phyloP scores from a whole-genome alignment of 2,888 invertebrate species.

The Galeruca laticollis region DNA sequence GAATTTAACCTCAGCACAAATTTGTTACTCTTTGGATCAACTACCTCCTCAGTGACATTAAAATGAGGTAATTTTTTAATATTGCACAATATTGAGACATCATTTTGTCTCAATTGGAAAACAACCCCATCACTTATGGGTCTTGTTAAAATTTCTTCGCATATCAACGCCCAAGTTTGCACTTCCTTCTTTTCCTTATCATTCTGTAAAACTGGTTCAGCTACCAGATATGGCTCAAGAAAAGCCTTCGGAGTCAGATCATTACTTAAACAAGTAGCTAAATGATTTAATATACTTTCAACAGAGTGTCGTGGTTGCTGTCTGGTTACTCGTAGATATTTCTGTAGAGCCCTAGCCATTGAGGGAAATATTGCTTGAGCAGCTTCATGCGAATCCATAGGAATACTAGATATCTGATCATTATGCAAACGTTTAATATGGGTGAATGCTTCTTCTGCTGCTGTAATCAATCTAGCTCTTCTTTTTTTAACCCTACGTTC shows the following conservation, averaged over 20 bases:
- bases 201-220: constrained; percentile 87
- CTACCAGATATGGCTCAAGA: constrained; percentile 90
- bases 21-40: constrained; percentile 95
- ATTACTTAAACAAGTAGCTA: constrained; percentile 92
- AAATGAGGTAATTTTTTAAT: constrained; percentile 92
- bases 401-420: constrained; percentile 81
- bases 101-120: constrained; percentile 93
- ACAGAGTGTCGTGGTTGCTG: constrained; percentile 97
- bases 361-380: constrained; percentile 98
- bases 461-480: constrained; percentile 88
- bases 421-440: constrained; percentile 89
- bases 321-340: constrained; percentile 93
- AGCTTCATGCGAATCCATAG: constrained; percentile 95
- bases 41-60: constrained; percentile 94
- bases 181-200: constrained; percentile 84
- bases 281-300: constrained; percentile 90
- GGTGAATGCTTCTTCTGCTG: constrained; percentile 98
- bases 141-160: constrained; percentile 90
- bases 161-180: constrained; percentile 97
- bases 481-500: constrained; percentile 93
- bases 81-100: constrained; percentile 90
- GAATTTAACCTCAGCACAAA: constrained; percentile 95
- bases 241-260: constrained; percentile 96
- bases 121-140: constrained; percentile 85
- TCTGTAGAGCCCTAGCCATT: constrained; percentile 95